A percentile compares a stretch with the other conserved stretches of the same genome.
Evolutionary conservation across 2,797 vertebrate species (phyloP).

Genomic region (Macrochelys suwanniensis): DNA sequence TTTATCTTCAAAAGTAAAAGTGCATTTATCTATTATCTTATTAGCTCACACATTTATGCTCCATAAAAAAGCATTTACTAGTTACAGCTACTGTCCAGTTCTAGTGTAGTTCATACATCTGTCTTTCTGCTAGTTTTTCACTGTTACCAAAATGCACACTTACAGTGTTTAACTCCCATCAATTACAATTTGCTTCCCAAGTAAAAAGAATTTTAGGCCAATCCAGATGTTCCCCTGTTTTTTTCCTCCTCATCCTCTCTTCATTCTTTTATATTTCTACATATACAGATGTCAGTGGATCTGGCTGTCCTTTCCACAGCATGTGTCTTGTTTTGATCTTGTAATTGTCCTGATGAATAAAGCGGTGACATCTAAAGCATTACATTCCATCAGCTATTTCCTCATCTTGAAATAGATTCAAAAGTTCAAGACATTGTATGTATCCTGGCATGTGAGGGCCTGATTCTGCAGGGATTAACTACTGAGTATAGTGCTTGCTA

Average conservation of each 20-base stretch:
- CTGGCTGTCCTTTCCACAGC: background rate
- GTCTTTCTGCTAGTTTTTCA: background rate
- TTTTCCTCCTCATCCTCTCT: background rate
- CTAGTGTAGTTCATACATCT: background rate
- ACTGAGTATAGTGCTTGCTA: background rate
- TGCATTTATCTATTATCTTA: background rate
- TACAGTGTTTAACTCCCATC: background rate
- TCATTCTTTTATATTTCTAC: background rate
- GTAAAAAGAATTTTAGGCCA: background rate
- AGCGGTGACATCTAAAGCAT: background rate
- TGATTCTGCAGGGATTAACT: background rate
- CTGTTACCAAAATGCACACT: background rate
- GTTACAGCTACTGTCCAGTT: background rate
- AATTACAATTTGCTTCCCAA: background rate
- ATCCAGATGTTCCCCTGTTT: background rate
- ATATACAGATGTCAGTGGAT: background rate
- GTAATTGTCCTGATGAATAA: background rate
- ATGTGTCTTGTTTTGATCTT: background rate
- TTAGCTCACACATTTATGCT: background rate
- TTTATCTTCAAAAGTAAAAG: background rate
- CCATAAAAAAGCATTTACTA: background rate
- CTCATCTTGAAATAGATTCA: background rate
- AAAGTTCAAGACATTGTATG: background rate
- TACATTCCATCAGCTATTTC: rapidly evolving
- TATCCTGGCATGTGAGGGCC: background rate